phyloP scores from a whole-genome alignment of 1,140 invertebrate species.

The Drosophila elegans region DNA sequence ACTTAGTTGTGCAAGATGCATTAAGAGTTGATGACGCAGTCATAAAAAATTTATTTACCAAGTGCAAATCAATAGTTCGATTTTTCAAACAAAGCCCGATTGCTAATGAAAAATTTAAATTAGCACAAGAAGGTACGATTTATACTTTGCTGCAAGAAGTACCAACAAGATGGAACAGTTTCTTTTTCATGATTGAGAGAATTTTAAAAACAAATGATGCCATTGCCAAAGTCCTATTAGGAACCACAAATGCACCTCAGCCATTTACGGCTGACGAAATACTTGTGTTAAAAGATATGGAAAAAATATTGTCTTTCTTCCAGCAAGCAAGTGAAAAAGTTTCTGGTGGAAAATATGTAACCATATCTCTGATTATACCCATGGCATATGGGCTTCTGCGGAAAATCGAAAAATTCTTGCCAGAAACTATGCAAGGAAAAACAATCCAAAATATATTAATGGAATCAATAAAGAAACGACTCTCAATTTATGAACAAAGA shows the following conservation, averaged over 20 bases:
- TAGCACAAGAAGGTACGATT: not conserved
- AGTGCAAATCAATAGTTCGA: not conserved
- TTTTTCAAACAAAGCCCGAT: not conserved
- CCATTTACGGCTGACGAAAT: conserved; percentile 9
- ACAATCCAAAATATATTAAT: conserved; percentile 6
- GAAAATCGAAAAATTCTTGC: too few relatives aligned
- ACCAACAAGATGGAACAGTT: conserved; percentile 19
- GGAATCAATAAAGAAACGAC: conserved; percentile 13
- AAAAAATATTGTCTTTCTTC: conserved; percentile 9
- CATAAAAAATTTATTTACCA: not conserved
- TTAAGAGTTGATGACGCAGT: not conserved
- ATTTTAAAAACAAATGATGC: conserved; percentile 24
- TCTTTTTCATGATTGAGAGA: conserved; percentile 11
- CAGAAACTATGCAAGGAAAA: too few relatives aligned
- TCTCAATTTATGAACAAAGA: conserved; percentile 5
- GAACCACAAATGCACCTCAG: conserved; percentile 11
- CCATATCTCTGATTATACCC: too few relatives aligned
- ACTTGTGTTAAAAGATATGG: conserved; percentile 4
- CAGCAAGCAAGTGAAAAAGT: conserved; percentile 19
- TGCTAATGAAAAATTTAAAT: not conserved
- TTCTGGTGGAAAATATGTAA: too few relatives aligned
- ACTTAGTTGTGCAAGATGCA: too few relatives aligned
- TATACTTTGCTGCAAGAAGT: not conserved
- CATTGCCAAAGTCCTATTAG: conserved; percentile 16
- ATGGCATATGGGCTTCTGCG: too few relatives aligned